Conservation (phyloP, 2,888 invertebrate species). For the Boloria selene region DNA sequence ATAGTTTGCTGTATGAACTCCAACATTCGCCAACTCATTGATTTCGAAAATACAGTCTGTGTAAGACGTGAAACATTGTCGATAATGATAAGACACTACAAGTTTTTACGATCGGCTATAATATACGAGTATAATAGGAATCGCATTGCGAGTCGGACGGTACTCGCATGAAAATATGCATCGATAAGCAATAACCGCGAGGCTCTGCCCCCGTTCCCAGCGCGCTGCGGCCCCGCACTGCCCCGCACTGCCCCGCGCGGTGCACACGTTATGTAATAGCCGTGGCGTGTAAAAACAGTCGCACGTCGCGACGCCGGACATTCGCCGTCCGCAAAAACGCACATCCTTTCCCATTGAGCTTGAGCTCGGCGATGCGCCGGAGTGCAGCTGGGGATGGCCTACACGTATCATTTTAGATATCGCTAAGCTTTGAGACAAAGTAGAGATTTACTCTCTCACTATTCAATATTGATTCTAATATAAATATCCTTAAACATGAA, state of each 20-base stretch:
- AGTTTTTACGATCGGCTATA: constrained; percentile 17
- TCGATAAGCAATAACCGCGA: constrained; percentile 27
- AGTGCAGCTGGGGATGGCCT: no score
- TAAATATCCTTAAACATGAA: no score
- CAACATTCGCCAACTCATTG: no score
- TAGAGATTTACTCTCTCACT: no score
- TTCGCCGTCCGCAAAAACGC: constrained; percentile 41
- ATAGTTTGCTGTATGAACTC: no score
- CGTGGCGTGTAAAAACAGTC: constrained; percentile 30
- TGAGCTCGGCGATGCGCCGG: not conserved
- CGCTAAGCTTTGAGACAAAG: no score
- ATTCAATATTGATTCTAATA: no score
- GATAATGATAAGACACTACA: constrained; percentile 24
- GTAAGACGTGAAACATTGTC: not conserved
- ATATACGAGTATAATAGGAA: constrained; percentile 26
- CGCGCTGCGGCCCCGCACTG: constrained; percentile 4
- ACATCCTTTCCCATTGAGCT: constrained; percentile 46
- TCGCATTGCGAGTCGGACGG: constrained; percentile 6
- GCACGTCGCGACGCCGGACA: constrained; percentile 28
- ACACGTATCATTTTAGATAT: no score
- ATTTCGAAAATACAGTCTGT: no score
- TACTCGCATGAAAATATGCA: constrained; percentile 23
- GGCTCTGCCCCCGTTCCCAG: constrained; percentile 34
- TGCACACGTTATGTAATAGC: constrained; percentile 26
- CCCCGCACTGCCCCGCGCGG: not conserved